phyloP scores from a whole-genome alignment of 2,113 vertebrate genomes.

The Psilopsiagon aurifrons region DNA sequence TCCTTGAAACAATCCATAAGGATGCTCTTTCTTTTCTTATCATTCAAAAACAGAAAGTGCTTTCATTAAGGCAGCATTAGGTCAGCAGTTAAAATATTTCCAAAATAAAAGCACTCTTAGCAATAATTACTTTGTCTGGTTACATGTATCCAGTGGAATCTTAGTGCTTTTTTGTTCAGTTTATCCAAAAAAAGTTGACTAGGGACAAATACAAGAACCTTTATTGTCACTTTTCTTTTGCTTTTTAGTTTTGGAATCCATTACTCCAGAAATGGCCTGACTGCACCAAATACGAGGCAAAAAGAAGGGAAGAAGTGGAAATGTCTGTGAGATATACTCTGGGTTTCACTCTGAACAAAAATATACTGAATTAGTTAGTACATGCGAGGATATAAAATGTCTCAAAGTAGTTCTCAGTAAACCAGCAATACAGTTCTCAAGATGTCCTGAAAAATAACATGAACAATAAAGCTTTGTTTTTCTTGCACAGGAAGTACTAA shows the following conservation, averaged over 20 bases:
- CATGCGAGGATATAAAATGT: neutral
- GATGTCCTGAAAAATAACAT: neutral
- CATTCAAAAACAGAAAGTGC: neutral
- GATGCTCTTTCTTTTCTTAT: neutral
- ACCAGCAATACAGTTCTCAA: neutral
- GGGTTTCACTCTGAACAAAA: neutral
- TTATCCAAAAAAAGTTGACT: neutral
- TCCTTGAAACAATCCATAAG: neutral
- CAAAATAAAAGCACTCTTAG: neutral
- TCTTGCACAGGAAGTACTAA: conserved; percentile 6
- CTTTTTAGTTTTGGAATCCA: neutral
- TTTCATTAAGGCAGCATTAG: neutral
- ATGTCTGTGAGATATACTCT: neutral
- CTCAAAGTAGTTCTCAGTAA: neutral
- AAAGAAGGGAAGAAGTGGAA: neutral
- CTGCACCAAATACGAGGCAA: neutral
- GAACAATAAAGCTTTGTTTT: conserved; percentile 12
- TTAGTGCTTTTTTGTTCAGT: neutral
- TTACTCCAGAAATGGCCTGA: neutral
- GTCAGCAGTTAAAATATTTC: neutral
- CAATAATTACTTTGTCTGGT: neutral
- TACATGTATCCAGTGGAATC: neutral
- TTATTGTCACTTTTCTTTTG: neutral
- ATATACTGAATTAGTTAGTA: neutral
- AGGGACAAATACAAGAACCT: neutral